Evolutionary conservation across 1,140 invertebrate genomes (phyloP).

Genomic region (Telenomus remus): DNA sequence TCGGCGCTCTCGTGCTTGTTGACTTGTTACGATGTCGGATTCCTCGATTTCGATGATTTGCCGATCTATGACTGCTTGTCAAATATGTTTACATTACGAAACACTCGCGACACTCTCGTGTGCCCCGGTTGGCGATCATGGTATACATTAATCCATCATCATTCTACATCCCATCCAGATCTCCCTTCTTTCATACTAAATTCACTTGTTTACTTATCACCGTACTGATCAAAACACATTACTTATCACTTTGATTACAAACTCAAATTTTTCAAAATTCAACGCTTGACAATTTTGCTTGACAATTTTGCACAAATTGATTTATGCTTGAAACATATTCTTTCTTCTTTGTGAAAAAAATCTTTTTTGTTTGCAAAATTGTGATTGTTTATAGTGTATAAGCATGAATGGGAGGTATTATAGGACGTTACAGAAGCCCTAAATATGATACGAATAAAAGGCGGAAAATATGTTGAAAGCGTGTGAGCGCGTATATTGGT

Average conservation of each 20-base stretch:
- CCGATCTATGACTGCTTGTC: constrained; percentile 71
- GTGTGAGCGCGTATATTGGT: constrained; percentile 22
- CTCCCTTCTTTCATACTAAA: constrained; percentile 14
- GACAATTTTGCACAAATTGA: too few species aligned
- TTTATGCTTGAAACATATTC: too few species aligned
- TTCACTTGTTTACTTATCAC: too few species aligned
- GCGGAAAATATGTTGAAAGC: constrained; percentile 18
- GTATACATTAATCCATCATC: constrained; percentile 60
- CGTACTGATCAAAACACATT: too few species aligned
- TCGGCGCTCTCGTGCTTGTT: constrained; percentile 68
- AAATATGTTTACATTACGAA: constrained; percentile 66
- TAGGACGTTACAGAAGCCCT: constrained; percentile 2
- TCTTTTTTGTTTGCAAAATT: too few species aligned
- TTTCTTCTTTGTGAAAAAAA: too few species aligned
- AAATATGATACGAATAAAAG: constrained; percentile 26
- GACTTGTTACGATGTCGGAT: constrained; percentile 75
- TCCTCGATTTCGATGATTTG: constrained; percentile 72
- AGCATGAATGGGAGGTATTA: constrained; percentile 7
- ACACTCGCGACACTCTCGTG: constrained; percentile 54
- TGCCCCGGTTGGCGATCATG: constrained; percentile 61
- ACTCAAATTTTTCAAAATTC: too few species aligned
- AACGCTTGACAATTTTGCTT: too few species aligned
- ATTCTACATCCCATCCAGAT: constrained; percentile 18
- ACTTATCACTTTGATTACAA: too few species aligned
- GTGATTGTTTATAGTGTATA: too few species aligned